Evolutionary conservation across 2,888 invertebrate genomes (phyloP), one percentile per base, ranked within the genome.

Genomic region (Dorcus parallelipipedus): DNA sequence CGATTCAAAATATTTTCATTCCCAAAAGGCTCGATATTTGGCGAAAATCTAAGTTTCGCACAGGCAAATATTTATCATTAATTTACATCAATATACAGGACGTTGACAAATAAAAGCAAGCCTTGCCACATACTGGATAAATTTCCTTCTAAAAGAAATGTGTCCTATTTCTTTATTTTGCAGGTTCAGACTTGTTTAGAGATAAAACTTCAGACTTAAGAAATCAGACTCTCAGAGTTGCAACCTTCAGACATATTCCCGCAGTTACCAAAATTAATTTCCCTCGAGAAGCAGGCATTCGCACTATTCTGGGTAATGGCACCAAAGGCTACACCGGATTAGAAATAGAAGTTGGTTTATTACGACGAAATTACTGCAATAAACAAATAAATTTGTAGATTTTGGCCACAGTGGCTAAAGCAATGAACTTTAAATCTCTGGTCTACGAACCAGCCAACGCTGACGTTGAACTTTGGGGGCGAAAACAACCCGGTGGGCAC

Each of bases 401-500:
- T 56, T 73, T 90, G 9, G 80, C 84, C 58, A 83, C 88, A 0
- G 75, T 93, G 52, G 83, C 88, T 0, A 79, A 83, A 54, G 83
- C 83, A 62, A 85, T 93, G 83, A 90, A 91, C 68, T 93, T 93
- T 71, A 78, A 80, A 60, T 84, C 87, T 0, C 75, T 81, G 45
- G 80, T 91, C 49, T 92, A 91, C 68, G 86, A 87, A 71, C 82
- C 88, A 0, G 67, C 74, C 8, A 84, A 87, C 66, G 80, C 84
- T 0, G 83, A 84, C 6, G 70, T 70, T 0, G 84, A 88, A 60
- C 84, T 86, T 70, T 91, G 90, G 91, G 91, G 91, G 2, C 79
- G 80, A 55, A 81, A 79, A 60, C 80, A 81, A 56, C 68, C 81
- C 1, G 90, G 90, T 69, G 87, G 86, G 0, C 83, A 85, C 0